These are phyloP conservation scores for Drosophila pachea DNA, from an alignment of 1,140 invertebrate species.

Conservation along the genomic window DNA sequence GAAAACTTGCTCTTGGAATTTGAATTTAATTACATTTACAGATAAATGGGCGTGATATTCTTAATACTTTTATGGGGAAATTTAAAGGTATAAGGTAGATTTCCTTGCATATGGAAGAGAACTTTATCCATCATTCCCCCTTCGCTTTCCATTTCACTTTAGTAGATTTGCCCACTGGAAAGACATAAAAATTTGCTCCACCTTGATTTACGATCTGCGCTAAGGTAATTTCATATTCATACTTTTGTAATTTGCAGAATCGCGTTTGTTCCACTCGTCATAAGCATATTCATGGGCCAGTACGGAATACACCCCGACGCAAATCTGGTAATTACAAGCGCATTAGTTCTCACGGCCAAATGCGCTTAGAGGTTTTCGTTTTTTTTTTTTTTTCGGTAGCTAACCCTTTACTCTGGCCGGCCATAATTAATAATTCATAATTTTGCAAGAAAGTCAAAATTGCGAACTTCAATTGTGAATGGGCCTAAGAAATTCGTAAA, in stretches of 20 bases:
- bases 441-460: slow-evolving; percentile 40
- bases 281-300: slow-evolving; percentile 10
- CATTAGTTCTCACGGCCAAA: slow-evolving; percentile 71
- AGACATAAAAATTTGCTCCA: slow-evolving; percentile 37
- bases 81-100: too few species aligned
- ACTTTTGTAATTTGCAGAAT: slow-evolving; percentile 59
- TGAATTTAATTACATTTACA: too few species aligned
- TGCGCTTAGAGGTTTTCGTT: slow-evolving; percentile 41
- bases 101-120: too few species aligned
- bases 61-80: too few species aligned
- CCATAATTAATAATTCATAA: slow-evolving; percentile 72
- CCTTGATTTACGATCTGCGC: slow-evolving; percentile 16
- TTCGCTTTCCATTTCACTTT: neutral
- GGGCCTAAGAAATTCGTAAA: slow-evolving; percentile 43
- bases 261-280: slow-evolving; percentile 14
- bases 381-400: too few species aligned
- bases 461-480: slow-evolving; percentile 27
- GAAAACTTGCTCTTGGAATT: too few species aligned
- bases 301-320: slow-evolving; percentile 8
- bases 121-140: too few species aligned
- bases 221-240: slow-evolving; percentile 64
- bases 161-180: slow-evolving; percentile 9
- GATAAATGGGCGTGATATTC: too few species aligned
- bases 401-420: slow-evolving; percentile 27
- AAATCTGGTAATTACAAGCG: slow-evolving; percentile 57